A percentile compares a stretch with the other conserved stretches of the same genome.
These are phyloP conservation scores for Poecilia velifera DNA, from an alignment of 2,797 vertebrate species.

Conservation along the genomic window DNA sequence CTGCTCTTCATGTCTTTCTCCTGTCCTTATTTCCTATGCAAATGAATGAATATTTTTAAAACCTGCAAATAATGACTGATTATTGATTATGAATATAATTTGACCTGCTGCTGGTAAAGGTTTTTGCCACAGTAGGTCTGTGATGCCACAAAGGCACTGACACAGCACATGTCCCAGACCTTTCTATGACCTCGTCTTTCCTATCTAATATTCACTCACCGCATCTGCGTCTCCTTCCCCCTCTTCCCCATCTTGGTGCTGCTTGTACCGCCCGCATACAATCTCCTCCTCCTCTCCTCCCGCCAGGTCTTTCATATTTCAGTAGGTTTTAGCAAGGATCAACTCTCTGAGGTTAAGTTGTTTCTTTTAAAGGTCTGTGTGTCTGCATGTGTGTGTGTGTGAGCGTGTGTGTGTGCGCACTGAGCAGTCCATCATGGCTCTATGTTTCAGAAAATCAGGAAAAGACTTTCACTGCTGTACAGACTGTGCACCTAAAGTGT, in stretches of 20 bases:
- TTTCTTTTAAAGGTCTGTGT: slow-evolving; percentile 54
- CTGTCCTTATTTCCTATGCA: background rate
- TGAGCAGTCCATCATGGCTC: slow-evolving; percentile 35
- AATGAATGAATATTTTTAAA: background rate
- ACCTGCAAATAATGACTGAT: background rate
- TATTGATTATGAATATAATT: background rate
- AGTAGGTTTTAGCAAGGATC: slow-evolving; percentile 75
- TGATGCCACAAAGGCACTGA: slow-evolving; percentile 49
- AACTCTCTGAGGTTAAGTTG: slow-evolving; percentile 75
- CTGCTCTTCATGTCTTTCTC: background rate
- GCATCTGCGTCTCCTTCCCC: slow-evolving; percentile 34
- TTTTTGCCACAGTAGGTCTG: slow-evolving; percentile 11
- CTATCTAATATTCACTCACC: slow-evolving; percentile 65
- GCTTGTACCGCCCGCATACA: slow-evolving; percentile 20
- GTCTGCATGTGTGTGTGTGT: slow-evolving; percentile 11
- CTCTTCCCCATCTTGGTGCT: slow-evolving; percentile 44
- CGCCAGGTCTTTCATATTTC: slow-evolving; percentile 70
- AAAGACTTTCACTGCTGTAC: slow-evolving; percentile 38
- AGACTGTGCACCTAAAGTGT: slow-evolving; percentile 3
- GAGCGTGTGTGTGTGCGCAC: slow-evolving; percentile 11
- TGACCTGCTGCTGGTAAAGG: background rate
- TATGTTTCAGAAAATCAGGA: slow-evolving; percentile 53
- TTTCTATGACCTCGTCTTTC: slow-evolving; percentile 57
- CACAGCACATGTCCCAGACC: slow-evolving; percentile 68
- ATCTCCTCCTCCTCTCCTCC: slow-evolving; percentile 33